phyloP scores from a whole-genome alignment of 2,797 vertebrate genomes.

The Aldrovandia affinis region DNA sequence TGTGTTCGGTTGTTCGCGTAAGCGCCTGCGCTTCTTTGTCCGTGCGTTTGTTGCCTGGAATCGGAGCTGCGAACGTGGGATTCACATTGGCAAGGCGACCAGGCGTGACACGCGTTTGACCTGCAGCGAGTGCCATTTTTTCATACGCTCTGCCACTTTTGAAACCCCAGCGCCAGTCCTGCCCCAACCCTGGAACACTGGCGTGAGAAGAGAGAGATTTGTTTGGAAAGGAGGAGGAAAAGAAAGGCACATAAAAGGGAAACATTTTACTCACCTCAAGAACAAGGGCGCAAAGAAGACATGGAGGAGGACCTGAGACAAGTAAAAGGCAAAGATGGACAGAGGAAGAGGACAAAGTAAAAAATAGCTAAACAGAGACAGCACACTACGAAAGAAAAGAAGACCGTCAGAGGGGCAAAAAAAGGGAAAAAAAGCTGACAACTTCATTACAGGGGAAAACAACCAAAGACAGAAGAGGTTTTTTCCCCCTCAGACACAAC shows the following conservation, averaged over 20 bases:
- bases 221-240: slow-evolving; percentile 43
- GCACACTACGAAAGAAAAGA: neutral
- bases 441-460: neutral
- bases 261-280: neutral
- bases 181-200: slow-evolving; percentile 43
- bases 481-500: neutral
- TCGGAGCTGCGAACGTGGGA: neutral
- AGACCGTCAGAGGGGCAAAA: neutral
- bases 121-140: slow-evolving; percentile 42
- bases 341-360: neutral
- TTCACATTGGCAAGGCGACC: neutral
- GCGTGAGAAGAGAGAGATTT: slow-evolving; percentile 45
- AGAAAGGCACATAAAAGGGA: slow-evolving; percentile 22
- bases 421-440: neutral
- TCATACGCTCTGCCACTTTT: slow-evolving; percentile 52
- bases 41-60: neutral
- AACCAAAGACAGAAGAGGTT: neutral
- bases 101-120: neutral
- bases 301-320: neutral
- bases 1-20: neutral
- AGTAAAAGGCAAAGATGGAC: neutral
- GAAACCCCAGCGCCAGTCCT: slow-evolving; percentile 42
- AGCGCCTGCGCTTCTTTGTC: neutral
- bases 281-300: neutral
- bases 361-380: neutral